phyloP scores from a whole-genome alignment of 2,888 invertebrate genomes.

The Drosophila putrida region DNA sequence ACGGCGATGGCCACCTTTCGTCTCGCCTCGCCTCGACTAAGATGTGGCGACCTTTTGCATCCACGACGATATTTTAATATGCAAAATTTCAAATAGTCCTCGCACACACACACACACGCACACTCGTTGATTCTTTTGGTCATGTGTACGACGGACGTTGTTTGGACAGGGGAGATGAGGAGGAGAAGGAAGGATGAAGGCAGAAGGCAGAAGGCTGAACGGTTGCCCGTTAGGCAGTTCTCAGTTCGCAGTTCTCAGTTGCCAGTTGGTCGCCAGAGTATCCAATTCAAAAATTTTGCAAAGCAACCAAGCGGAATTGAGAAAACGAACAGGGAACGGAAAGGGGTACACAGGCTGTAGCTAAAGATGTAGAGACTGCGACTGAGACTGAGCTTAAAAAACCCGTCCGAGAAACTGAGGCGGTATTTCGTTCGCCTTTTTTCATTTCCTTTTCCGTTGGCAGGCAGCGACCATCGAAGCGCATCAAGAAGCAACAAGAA shows the following conservation, averaged over 20 bases:
- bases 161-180: slow-evolving; percentile 21
- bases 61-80: slow-evolving; percentile 81
- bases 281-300: slow-evolving; percentile 79
- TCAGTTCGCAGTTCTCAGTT: slow-evolving; percentile 51
- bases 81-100: slow-evolving; percentile 78
- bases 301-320: slow-evolving; percentile 78
- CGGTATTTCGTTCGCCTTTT: slow-evolving; percentile 71
- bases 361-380: slow-evolving; percentile 1
- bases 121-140: slow-evolving; percentile 68
- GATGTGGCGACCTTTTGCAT: slow-evolving; percentile 75
- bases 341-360: slow-evolving; percentile 1
- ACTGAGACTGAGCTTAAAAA: slow-evolving; percentile 37
- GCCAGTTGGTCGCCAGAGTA: slow-evolving; percentile 74
- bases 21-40: slow-evolving; percentile 28
- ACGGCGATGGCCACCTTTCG: slow-evolving; percentile 63
- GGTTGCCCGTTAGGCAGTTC: slow-evolving; percentile 65
- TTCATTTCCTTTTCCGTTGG: slow-evolving; percentile 78
- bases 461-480: slow-evolving; percentile 76
- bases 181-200: not conserved
- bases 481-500: slow-evolving; percentile 67
- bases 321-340: slow-evolving; percentile 19
- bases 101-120: slow-evolving; percentile 39
- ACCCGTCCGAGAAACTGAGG: slow-evolving; percentile 52
- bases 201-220: slow-evolving; percentile 14
- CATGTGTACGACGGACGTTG: slow-evolving; percentile 58